A percentile compares a stretch with the other conserved stretches of the same genome.
Evolutionary conservation across 2,888 invertebrate species (phyloP).

Genomic region (Nasonia oneida): DNA sequence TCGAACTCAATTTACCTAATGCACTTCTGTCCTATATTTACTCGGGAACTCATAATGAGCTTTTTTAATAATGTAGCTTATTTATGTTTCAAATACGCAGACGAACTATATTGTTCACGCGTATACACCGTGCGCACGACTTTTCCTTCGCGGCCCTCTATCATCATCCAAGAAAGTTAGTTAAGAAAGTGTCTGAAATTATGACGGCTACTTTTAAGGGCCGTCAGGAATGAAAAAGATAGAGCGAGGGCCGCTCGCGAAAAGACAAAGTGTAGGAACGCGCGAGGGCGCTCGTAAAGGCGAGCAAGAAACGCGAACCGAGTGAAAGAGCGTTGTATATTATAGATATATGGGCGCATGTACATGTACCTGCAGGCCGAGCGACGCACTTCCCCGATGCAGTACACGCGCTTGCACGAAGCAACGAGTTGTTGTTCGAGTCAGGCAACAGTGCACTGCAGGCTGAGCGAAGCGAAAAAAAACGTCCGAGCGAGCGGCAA

Average conservation of each 20-base stretch:
- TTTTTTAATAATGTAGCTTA: background rate
- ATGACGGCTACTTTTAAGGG: conserved; percentile 50
- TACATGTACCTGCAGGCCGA: background rate
- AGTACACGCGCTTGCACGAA: background rate
- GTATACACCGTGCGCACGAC: too few relatives aligned
- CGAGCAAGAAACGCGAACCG: background rate
- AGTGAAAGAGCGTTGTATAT: background rate
- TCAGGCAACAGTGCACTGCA: background rate
- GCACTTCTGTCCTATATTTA: background rate
- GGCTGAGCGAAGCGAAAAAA: background rate
- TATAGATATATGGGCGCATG: background rate
- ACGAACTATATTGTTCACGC: too few relatives aligned
- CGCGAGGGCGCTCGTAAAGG: too few relatives aligned
- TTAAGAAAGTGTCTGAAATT: conserved; percentile 47
- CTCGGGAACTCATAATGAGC: background rate
- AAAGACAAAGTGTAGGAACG: too few relatives aligned
- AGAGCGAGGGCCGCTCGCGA: background rate
- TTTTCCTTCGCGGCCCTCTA: background rate
- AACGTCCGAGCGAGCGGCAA: background rate
- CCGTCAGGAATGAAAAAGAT: conserved; percentile 36
- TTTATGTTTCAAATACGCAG: too few relatives aligned
- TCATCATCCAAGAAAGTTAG: conserved; percentile 38
- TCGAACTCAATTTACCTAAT: background rate
- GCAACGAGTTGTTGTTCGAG: background rate
- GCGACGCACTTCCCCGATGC: background rate